Base-by-base conservation (phyloP, 2,113 vertebrate species). In the Bostrychus sinensis region DNA sequence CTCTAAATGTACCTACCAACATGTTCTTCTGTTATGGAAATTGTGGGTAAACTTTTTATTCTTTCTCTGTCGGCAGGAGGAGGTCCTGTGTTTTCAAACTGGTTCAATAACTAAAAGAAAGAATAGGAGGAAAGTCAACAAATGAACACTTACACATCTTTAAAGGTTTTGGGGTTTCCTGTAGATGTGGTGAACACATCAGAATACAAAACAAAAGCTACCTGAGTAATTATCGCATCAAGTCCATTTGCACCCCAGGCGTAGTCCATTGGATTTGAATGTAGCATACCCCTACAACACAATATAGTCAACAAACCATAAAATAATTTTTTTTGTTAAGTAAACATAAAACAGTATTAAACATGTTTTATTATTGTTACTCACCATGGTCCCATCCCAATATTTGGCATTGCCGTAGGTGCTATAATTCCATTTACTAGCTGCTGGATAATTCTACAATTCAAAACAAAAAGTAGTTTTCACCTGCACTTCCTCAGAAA, bases 51-150 rank as follows among this genome's bases (percentile, higher is more conserved):
- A 80, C 90, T 93, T 85, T 97, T 95, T 75, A 99, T 99, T 81
- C 93, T 94, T 64, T 98, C 97, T 79, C 93, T 93, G 86, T 98
- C 97, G 22, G 97, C 97, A 39, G 97, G 97, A 2, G 97, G 97
- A 0, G 97, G 97, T 45, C 97, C 97, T 0, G 96, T 96, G 89
- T 96, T 99, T 90, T 98, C 97, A 94, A 98, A 98, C 86, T 97
- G 97, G 91, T 98, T 98, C 91, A 99, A 92, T 83, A 99, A 93
- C 97, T 99, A 45, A n/a, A 78, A 56, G 19, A 23, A 19, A 56
- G 66, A 74, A 32, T 26, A 19, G 37, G 43, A 41, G 50, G 11
- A 30, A 20, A 13, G 1, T 5, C 1, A 53, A 46, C 54, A 19
- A 62, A 42, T 20, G 5, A 43, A 20, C 3, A 43, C 3, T 17